phyloP scores from a whole-genome alignment of 2,113 vertebrate species.

The Megaceryle maxima region DNA sequence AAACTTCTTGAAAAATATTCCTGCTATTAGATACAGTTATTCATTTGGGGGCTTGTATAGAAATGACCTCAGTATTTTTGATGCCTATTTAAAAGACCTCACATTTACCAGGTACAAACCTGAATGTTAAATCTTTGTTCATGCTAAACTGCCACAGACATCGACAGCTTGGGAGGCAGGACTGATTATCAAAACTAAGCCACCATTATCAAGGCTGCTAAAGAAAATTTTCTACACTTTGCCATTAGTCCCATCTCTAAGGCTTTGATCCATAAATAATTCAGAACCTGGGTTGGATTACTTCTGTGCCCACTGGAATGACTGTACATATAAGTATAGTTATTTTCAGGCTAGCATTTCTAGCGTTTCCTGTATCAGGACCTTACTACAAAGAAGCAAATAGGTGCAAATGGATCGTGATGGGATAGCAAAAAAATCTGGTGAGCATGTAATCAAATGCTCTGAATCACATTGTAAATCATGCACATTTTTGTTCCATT shows the following conservation, averaged over 20 bases:
- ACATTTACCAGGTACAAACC: background rate
- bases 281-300: background rate
- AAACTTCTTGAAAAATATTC: background rate
- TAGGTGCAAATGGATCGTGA: background rate
- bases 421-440: background rate
- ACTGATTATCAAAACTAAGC: background rate
- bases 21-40: background rate
- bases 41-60: background rate
- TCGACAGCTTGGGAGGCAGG: background rate
- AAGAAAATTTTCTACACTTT: background rate
- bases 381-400: background rate
- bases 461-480: background rate
- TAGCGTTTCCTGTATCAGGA: background rate
- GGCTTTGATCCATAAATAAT: slow-evolving; percentile 1
- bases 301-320: background rate
- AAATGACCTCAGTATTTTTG: background rate
- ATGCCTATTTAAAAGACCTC: background rate
- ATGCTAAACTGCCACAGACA: background rate
- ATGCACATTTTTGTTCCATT: background rate
- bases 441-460: background rate
- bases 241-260: background rate
- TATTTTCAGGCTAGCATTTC: background rate
- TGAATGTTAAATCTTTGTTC: background rate
- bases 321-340: background rate
- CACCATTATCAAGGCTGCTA: background rate